Percentiles rank a stretch among this genome's conserved stretches.
phyloP scores from a whole-genome alignment of 2,888 invertebrate species.

The Tinea pellionella region DNA sequence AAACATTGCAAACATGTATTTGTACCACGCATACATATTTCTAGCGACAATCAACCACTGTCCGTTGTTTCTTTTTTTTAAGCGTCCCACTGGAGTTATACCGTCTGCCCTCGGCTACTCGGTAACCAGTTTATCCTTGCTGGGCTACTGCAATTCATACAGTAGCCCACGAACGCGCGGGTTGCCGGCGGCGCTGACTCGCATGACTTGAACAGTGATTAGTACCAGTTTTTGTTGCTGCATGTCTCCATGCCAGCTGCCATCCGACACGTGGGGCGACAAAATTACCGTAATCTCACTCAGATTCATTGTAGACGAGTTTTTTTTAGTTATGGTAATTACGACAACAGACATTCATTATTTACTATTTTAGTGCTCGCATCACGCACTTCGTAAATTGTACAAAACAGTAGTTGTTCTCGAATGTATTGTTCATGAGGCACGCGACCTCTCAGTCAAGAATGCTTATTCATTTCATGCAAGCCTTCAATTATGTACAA shows the following conservation, averaged over 20 bases:
- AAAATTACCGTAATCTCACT: conserved; percentile 66
- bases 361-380: conserved; percentile 46
- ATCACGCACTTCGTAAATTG: conserved; percentile 36
- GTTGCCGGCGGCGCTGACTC: conserved; percentile 11
- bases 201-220: conserved; percentile 38
- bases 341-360: conserved; percentile 38
- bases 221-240: conserved; percentile 60
- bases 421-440: not conserved
- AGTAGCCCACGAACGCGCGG: conserved; percentile 37
- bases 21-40: not conserved
- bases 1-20: not conserved
- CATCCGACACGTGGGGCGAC: conserved; percentile 58
- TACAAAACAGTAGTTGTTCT: not conserved
- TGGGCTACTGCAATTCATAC: conserved; percentile 28
- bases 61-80: conserved; percentile 5
- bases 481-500: too few species aligned
- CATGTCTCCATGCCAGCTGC: conserved; percentile 29
- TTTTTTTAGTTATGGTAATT: conserved; percentile 35
- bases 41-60: conserved; percentile 4
- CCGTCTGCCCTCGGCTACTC: conserved; percentile 4
- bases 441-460: not conserved
- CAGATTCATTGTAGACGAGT: conserved; percentile 39
- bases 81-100: conserved; percentile 9
- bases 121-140: conserved; percentile 12
- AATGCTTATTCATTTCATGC: not conserved